Evolutionary conservation across 2,888 invertebrate genomes (phyloP).

Genomic region (Protonemura montana): DNA sequence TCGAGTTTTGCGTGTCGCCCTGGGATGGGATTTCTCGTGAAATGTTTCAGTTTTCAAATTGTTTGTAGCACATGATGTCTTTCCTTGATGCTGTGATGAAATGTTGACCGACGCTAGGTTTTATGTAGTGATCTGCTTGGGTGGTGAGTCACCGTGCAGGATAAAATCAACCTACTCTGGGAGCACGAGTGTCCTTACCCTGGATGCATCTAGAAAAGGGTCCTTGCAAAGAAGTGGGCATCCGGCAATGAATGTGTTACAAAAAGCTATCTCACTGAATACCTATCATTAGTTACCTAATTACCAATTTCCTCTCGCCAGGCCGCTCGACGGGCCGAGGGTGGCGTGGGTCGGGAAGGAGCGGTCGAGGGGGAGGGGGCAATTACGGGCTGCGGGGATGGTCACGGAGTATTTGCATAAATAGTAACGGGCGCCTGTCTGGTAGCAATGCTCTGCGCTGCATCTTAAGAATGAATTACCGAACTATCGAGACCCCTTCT

Average conservation of each 20-base stretch:
- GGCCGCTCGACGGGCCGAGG: slow-evolving; percentile 49
- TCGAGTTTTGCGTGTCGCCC: neutral
- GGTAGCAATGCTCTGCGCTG: too few relatives aligned
- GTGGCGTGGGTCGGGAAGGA: slow-evolving; percentile 47
- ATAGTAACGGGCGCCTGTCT: slow-evolving; percentile 57
- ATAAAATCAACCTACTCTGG: too few relatives aligned
- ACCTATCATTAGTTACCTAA: slow-evolving; percentile 25
- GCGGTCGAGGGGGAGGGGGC: too few relatives aligned
- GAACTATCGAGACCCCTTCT: slow-evolving; percentile 43
- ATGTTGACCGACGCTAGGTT: neutral
- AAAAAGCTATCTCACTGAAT: slow-evolving; percentile 14
- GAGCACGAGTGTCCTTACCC: too few relatives aligned
- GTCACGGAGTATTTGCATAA: slow-evolving; percentile 59
- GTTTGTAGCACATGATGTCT: neutral
- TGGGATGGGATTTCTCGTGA: neutral
- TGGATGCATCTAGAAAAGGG: neutral
- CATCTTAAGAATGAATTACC: slow-evolving; percentile 60
- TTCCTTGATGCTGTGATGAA: neutral
- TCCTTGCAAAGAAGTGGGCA: too few relatives aligned
- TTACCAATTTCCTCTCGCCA: slow-evolving; percentile 13
- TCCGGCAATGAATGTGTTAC: neutral
- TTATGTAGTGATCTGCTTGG: too few relatives aligned
- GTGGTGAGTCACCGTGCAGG: too few relatives aligned
- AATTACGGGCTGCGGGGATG: too few relatives aligned
- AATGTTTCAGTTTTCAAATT: neutral